Conservation (phyloP, 2,888 invertebrate species). For the Cosmopolites sordidus region DNA sequence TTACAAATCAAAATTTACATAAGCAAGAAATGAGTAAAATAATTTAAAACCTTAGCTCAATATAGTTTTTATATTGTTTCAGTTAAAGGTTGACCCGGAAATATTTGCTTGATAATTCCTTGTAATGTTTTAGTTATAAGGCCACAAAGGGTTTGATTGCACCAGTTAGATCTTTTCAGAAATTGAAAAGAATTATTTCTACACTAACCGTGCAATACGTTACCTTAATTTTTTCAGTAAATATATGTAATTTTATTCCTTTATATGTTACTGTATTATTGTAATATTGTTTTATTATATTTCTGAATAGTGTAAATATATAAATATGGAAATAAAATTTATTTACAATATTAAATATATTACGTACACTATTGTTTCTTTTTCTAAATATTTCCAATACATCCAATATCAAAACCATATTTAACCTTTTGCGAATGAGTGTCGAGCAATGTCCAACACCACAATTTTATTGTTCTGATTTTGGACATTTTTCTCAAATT, state of each 20-base stretch:
- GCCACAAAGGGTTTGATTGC: constrained; percentile 1
- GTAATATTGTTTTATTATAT: constrained; percentile 46
- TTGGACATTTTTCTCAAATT: too few relatives aligned
- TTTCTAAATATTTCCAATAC: too few relatives aligned
- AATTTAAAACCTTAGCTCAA: constrained; percentile 45
- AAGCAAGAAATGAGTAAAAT: too few relatives aligned
- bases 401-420: too few relatives aligned
- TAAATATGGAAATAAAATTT: constrained; percentile 46
- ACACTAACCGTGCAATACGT: background rate
- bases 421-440: too few relatives aligned
- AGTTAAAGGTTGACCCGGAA: constrained; percentile 39
- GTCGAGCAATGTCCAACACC: too few relatives aligned
- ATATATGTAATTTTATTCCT: constrained; percentile 29
- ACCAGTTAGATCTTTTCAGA: background rate
- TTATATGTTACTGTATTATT: constrained; percentile 29
- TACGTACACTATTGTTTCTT: too few relatives aligned
- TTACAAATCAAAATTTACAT: too few relatives aligned
- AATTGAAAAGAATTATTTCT: background rate
- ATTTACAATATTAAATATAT: constrained; percentile 36
- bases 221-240: background rate
- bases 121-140: constrained; percentile 26
- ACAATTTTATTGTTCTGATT: too few relatives aligned
- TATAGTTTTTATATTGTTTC: constrained; percentile 46
- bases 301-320: constrained; percentile 46
- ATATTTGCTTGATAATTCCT: constrained; percentile 9